Evolutionary conservation across 2,797 vertebrate species (phyloP).

Genomic region (Schizopygopsis pylzovi): DNA sequence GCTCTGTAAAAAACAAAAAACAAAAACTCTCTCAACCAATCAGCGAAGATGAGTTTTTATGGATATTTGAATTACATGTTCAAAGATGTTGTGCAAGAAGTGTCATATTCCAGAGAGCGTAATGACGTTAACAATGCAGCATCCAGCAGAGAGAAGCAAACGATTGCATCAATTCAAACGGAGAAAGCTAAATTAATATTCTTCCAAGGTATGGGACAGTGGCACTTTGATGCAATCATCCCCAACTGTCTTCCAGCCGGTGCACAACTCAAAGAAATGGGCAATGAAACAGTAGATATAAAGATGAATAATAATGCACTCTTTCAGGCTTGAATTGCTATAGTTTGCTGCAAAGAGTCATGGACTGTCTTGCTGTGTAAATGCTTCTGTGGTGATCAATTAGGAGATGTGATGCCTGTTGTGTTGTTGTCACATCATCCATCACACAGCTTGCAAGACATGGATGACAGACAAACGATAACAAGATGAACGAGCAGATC

Average conservation of each 20-base stretch:
- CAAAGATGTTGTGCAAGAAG: background rate
- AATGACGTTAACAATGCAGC: background rate
- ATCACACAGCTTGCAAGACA: conserved; percentile 68
- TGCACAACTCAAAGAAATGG: conserved; percentile 18
- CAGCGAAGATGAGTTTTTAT: background rate
- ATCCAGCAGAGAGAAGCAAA: conserved; percentile 41
- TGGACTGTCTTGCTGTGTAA: conserved; percentile 66
- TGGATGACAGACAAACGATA: conserved; percentile 65
- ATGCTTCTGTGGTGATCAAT: conserved; percentile 75
- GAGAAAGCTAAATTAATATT: conserved; percentile 22
- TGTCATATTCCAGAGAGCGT: background rate
- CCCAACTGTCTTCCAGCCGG: conserved; percentile 8
- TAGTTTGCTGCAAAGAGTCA: conserved; percentile 26
- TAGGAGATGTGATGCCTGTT: conserved; percentile 67
- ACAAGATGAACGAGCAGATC: conserved; percentile 71
- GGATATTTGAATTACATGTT: conserved; percentile 17
- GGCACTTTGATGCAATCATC: conserved; percentile 27
- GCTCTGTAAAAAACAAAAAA: background rate
- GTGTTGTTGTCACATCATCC: conserved; percentile 71
- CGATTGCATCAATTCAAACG: conserved; percentile 6
- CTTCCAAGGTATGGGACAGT: background rate
- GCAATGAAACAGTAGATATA: conserved; percentile 16
- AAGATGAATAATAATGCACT: conserved; percentile 46
- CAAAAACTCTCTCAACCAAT: background rate
- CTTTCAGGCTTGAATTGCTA: background rate